A percentile compares a stretch with the other conserved stretches of the same genome.
Conservation (phyloP, 2,888 invertebrate species). For the Drosophila fungiperda region DNA sequence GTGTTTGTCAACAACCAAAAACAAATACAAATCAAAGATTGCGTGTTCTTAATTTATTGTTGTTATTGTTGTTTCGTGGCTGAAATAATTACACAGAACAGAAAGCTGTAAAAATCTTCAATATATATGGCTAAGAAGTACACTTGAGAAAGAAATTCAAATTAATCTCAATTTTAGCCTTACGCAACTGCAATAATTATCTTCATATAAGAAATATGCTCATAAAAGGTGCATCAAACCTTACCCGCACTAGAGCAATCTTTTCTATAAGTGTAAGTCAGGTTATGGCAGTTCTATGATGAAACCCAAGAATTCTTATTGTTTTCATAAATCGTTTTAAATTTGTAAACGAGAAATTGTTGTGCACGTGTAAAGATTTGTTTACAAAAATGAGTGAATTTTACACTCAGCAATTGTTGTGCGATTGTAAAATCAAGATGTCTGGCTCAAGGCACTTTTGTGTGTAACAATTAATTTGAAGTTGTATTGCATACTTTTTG, state of each 20-base stretch:
- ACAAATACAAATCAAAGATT: neutral
- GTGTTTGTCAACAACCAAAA: too few species aligned
- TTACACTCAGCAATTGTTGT: neutral
- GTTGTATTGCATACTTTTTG: slow-evolving; percentile 42
- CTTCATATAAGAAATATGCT: neutral
- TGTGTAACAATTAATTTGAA: neutral
- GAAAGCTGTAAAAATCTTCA: slow-evolving; percentile 21
- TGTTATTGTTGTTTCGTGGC: slow-evolving; percentile 1
- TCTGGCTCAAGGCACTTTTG: neutral
- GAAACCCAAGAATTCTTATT: neutral
- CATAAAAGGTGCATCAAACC: neutral
- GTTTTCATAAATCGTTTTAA: slow-evolving; percentile 42
- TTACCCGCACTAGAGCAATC: neutral
- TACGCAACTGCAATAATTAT: neutral
- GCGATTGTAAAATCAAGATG: neutral
- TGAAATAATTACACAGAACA: slow-evolving; percentile 29
- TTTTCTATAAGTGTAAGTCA: neutral
- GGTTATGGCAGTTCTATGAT: neutral
- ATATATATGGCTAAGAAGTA: neutral
- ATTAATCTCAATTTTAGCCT: neutral
- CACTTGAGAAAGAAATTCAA: neutral
- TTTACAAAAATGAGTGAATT: neutral
- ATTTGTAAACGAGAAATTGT: slow-evolving; percentile 19
- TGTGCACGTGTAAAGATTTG: neutral
- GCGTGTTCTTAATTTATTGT: slow-evolving; percentile 20